Conservation (phyloP, 2,888 invertebrate genomes). For the Acholoe squamosa region DNA sequence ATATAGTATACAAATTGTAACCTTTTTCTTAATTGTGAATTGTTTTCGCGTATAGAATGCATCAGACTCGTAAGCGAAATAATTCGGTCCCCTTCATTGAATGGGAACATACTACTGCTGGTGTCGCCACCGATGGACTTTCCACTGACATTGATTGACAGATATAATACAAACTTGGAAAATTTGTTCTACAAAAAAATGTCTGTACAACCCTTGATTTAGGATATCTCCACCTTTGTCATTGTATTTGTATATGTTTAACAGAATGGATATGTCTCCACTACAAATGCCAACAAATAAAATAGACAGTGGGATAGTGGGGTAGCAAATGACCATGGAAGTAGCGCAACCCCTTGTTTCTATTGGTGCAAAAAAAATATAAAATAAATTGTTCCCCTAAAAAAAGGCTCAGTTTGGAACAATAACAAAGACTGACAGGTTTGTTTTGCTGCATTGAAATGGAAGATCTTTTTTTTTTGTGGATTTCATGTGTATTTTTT, state of each 20-base stretch:
- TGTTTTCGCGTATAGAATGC: neutral
- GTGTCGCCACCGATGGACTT: neutral
- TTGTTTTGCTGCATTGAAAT: constrained; percentile 49
- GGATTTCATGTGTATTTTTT: neutral
- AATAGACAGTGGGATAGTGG: neutral
- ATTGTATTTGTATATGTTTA: neutral
- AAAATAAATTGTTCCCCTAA: neutral
- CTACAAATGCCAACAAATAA: constrained; percentile 28
- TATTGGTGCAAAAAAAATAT: neutral
- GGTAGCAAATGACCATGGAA: neutral
- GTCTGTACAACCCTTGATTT: constrained; percentile 54
- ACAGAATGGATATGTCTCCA: constrained; percentile 32
- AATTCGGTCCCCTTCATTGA: neutral
- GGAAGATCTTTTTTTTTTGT: constrained; percentile 10
- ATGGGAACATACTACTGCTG: neutral
- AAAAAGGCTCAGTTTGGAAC: neutral
- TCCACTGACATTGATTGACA: neutral
- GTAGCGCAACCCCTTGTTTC: neutral
- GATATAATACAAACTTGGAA: constrained; percentile 28
- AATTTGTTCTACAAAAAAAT: constrained; percentile 47
- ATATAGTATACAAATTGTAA: constrained; percentile 49
- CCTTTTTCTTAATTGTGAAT: neutral
- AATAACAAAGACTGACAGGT: neutral
- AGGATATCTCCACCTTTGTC: neutral
- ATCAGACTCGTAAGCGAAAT: neutral